A percentile compares a stretch with the other conserved stretches of the same genome.
Conservation (phyloP, 2,888 invertebrate genomes). For the Ophion costatus region DNA sequence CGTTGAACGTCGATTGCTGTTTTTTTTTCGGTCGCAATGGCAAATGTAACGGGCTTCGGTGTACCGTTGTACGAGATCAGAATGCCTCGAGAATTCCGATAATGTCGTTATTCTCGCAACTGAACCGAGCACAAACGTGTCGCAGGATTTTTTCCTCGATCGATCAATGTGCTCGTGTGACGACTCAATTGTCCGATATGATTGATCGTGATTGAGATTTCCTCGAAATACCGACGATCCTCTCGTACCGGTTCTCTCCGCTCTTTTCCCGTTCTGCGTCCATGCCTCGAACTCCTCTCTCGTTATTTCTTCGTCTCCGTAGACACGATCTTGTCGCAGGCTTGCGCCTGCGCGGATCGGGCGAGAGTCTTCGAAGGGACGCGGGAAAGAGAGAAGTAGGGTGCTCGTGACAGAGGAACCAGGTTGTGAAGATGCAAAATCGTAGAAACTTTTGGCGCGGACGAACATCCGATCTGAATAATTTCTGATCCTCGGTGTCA, state of each 20-base stretch:
- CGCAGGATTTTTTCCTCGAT: not conserved
- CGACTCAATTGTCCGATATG: conserved; percentile 32
- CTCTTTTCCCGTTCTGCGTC: not conserved
- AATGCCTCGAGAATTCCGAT: conserved; percentile 10
- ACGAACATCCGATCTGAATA: conserved; percentile 31
- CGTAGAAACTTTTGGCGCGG: conserved; percentile 31
- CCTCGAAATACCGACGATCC: conserved; percentile 19
- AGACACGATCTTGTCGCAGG: conserved; percentile 27
- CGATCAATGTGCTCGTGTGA: not conserved
- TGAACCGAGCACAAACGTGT: not conserved
- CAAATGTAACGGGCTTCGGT: conserved; percentile 22
- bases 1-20: not conserved
- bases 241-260: not conserved
- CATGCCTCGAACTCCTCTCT: not conserved
- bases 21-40: not conserved
- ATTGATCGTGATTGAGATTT: conserved; percentile 20
- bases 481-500: conserved; percentile 25
- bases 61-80: conserved; percentile 12
- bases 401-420: conserved; percentile 5
- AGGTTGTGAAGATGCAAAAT: conserved; percentile 34
- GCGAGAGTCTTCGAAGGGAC: conserved; percentile 34
- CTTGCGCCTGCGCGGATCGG: conserved; percentile 12
- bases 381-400: not conserved
- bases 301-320: conserved; percentile 4
- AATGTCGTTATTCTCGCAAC: conserved; percentile 5